phyloP scores from a whole-genome alignment of 2,113 vertebrate genomes.

The Azemiops feae region DNA sequence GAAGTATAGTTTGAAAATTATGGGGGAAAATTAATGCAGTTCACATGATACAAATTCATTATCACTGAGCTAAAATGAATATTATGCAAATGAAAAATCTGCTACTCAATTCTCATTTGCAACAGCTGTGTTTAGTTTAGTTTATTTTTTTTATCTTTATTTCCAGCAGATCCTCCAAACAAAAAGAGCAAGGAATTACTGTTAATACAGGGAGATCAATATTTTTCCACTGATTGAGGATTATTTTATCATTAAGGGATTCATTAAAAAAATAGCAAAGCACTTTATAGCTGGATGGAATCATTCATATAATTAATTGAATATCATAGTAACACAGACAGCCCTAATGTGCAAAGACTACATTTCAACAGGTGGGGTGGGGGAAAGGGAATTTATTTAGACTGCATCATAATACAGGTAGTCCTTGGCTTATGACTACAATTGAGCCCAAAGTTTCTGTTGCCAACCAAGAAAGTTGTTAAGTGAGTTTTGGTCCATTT shows the following conservation, averaged over 20 bases:
- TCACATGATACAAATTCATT: not conserved
- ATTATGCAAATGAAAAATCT: constrained; percentile 14
- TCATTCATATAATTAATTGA: constrained; percentile 8
- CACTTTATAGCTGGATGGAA: not conserved
- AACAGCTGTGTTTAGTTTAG: constrained; percentile 12
- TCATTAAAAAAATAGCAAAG: not conserved
- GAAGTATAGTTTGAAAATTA: constrained; percentile 2
- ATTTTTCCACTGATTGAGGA: not conserved
- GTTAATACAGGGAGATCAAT: not conserved
- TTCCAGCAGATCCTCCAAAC: constrained; percentile 34
- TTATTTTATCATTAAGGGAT: not conserved
- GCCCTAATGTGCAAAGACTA: not conserved
- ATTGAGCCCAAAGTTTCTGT: too few species aligned
- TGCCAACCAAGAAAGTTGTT: too few species aligned
- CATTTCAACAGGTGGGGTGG: not conserved
- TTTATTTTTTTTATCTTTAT: constrained; percentile 13
- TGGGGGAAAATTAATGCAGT: constrained; percentile 1
- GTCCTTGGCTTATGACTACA: too few species aligned
- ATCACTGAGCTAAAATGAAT: constrained; percentile 14
- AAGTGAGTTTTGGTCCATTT: too few species aligned
- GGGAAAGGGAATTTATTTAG: not conserved
- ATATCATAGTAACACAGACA: not conserved
- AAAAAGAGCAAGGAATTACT: constrained; percentile 9
- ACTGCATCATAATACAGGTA: not conserved
- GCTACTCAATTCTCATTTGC: constrained; percentile 14